Evolutionary conservation across 2,113 vertebrate genomes (phyloP), one percentile per base, ranked within the genome.

Genomic region (Silurus glanis): DNA sequence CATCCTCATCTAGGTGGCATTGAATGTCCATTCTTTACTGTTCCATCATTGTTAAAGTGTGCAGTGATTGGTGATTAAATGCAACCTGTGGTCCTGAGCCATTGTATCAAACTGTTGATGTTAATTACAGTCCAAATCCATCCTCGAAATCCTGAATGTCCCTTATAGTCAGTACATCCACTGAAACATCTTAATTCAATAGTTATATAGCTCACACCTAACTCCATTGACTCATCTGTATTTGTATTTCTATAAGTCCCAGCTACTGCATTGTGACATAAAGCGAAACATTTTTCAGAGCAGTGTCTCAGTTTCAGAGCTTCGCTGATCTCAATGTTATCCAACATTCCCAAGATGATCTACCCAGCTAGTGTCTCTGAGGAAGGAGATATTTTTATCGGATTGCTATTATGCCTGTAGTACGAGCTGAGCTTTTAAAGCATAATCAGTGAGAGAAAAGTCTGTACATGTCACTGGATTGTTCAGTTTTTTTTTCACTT

Each of bases 311-410:
- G 47, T 58, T 47, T 69, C 16, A 78, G n/a, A 83, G 55, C 72
- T 80, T 51, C 51, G 51, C 80, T 82, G 62, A 83, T 72, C 69
- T 55, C 13, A 86, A 88, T 37, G 45, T 83, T 84, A 80, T 71
- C 71, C 74, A 74, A 83, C 61, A 85, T 28, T 85, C 83, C 47
- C 37, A 82, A 80, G 45, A 83, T 72, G 76, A 53, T 88, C 69
- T 85, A 21, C 61, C 19, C 64, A 80, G 66, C 13, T 71, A 83
- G 53, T 59, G 45, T 86, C 81, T 75, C 84, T 83, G 66, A 82
- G 56, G 87, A 56, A 80, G 59, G 56, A 25, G 16, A n/a, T 25
- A 49, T n/a, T 76, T 87, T 55, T 53, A 61, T 14, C 28, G 13
- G 67, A 55, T 67, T n/a, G 0, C 47, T 37, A 49, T 66, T 78